Conservation (phyloP, 2,888 invertebrate species). For the Spodoptera exigua region DNA sequence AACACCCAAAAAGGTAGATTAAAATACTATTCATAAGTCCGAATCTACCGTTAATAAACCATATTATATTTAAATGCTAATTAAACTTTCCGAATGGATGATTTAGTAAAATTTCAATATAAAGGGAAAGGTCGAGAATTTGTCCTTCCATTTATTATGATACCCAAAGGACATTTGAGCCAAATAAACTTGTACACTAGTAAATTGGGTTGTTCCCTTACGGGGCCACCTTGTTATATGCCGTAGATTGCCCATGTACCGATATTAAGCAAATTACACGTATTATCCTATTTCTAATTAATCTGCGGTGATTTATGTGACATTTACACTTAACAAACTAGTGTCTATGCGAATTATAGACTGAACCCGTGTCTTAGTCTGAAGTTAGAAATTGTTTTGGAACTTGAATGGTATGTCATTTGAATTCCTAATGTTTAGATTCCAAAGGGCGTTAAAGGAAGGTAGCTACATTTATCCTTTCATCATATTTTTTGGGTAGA, state of each 20-base stretch:
- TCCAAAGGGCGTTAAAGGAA: too few relatives aligned
- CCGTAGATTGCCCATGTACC: conserved; percentile 79
- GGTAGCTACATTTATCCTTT: too few relatives aligned
- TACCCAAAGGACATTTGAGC: conserved; percentile 81
- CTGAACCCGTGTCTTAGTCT: too few relatives aligned
- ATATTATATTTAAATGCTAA: conserved; percentile 52
- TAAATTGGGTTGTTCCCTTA: conserved; percentile 85
- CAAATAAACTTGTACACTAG: conserved; percentile 85
- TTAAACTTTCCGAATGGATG: conserved; percentile 69
- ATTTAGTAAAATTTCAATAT: conserved; percentile 79
- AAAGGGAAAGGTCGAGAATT: conserved; percentile 76
- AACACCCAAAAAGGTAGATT: too few relatives aligned
- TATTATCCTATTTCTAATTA: conserved; percentile 53
- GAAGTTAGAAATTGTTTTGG: too few relatives aligned
- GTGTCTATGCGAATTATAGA: too few relatives aligned
- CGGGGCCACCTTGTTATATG: conserved; percentile 80
- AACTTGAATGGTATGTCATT: conserved; percentile 1
- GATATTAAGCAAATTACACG: conserved; percentile 64
- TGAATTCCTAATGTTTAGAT: background rate
- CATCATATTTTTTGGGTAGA: too few relatives aligned
- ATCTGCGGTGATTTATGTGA: conserved; percentile 33
- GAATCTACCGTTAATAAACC: background rate
- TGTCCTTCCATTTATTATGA: conserved; percentile 82
- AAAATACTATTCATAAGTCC: too few relatives aligned
- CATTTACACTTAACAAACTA: background rate